These are phyloP conservation scores for western clawed frog (Xenopus tropicalis) DNA, from an alignment of 2,113 vertebrate species.

Conservation along the genomic window UCB_Xtro_10.0 CM004447.2:19004501-19005000, in stretches of 20 bases:
- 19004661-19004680: conserved; percentile 76
- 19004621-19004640: conserved; percentile 66
- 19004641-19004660: conserved; percentile 74
- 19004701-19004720: conserved; percentile 65
- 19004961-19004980: conserved; percentile 50
- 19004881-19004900: conserved; percentile 76
- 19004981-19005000: neutral
- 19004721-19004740: conserved; percentile 75
- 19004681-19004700: conserved; percentile 77
- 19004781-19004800: conserved; percentile 77
- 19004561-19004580: conserved; percentile 61
- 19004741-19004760: conserved; percentile 64
- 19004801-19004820: conserved; percentile 77
- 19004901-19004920: conserved; percentile 69
- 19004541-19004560: conserved; percentile 67
- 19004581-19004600: conserved; percentile 70
- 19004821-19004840: conserved; percentile 69
- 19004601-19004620: conserved; percentile 73
- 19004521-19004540: conserved; percentile 71
- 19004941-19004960: neutral
- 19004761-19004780: conserved; percentile 63
- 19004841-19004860: conserved; percentile 74
- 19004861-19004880: conserved; percentile 76
- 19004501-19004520: conserved; percentile 50
- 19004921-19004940: conserved; percentile 58